Percentiles rank a stretch among this genome's conserved stretches.
Conservation (phyloP, 2,888 invertebrate species). For the Trissolcus brochymenae region DNA sequence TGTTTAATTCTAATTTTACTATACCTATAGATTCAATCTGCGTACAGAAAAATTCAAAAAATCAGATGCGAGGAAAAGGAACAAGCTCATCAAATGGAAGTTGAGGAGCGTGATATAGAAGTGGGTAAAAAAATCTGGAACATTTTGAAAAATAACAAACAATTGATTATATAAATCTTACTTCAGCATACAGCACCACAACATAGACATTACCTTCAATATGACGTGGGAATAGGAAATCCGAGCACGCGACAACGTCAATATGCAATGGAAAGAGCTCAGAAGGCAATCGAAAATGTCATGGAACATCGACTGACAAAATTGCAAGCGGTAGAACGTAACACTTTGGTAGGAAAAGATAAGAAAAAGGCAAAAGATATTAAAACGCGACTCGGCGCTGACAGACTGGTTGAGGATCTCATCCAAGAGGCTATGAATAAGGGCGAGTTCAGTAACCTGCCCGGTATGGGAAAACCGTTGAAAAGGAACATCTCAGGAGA, state of each 20-base stretch:
- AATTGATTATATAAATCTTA: constrained; percentile 13
- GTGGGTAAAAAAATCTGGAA: constrained; percentile 69
- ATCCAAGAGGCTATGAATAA: constrained; percentile 93
- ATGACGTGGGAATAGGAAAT: constrained; percentile 86
- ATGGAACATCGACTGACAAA: constrained; percentile 82
- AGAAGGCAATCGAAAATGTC: constrained; percentile 84
- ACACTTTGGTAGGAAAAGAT: constrained; percentile 66
- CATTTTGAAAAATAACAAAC: not conserved
- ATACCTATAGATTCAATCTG: constrained; percentile 84
- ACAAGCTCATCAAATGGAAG: constrained; percentile 77
- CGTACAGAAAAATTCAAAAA: constrained; percentile 80
- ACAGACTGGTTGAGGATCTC: constrained; percentile 92
- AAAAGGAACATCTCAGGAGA: constrained; percentile 79
- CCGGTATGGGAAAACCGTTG: constrained; percentile 89
- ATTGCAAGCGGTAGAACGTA: constrained; percentile 76
- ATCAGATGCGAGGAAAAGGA: constrained; percentile 73
- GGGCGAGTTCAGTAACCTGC: constrained; percentile 91
- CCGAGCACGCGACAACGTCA: constrained; percentile 88
- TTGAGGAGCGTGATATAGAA: constrained; percentile 81
- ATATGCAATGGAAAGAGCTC: constrained; percentile 82
- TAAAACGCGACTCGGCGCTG: constrained; percentile 82
- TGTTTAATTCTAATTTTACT: not conserved
- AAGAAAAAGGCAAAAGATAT: constrained; percentile 67
- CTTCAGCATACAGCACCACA: constrained; percentile 90
- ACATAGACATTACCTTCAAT: constrained; percentile 89